Conservation (phyloP, 2,797 vertebrate species). For the Clamator glandarius region DNA sequence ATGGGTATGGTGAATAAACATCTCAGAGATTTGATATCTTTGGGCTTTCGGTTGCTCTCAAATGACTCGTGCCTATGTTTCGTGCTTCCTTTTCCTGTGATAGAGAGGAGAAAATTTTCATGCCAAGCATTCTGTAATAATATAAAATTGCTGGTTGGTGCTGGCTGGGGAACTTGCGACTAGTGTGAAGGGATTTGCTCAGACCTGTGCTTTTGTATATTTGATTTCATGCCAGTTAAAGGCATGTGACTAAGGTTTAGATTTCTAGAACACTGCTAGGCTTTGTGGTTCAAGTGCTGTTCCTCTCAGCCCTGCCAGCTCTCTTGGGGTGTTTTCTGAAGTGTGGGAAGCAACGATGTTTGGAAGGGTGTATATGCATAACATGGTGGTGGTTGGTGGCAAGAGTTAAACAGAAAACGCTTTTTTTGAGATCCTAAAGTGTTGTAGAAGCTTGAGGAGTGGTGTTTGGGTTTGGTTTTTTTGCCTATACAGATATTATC, state of each 20-base stretch:
- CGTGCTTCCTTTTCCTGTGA: background rate
- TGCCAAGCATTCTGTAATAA: background rate
- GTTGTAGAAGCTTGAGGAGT: background rate
- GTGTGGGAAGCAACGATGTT: background rate
- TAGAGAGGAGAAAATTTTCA: background rate
- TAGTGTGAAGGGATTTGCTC: background rate
- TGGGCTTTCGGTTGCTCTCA: background rate
- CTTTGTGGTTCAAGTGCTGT: background rate
- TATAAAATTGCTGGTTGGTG: background rate
- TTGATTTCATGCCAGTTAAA: background rate
- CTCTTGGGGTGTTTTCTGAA: background rate
- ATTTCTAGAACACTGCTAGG: background rate
- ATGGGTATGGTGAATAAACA: background rate
- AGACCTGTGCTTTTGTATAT: background rate
- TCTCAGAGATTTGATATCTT: background rate
- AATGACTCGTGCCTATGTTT: background rate
- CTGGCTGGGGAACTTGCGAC: fast-evolving
- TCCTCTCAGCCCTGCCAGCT: background rate
- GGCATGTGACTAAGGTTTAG: fast-evolving
- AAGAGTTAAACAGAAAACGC: background rate
- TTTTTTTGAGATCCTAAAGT: background rate
- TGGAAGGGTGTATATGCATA: fast-evolving
- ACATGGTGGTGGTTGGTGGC: no score
- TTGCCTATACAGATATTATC: background rate
- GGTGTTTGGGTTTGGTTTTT: background rate